Conservation (phyloP, 2,113 vertebrate species). For the Myrmecophaga tridactyla region DNA sequence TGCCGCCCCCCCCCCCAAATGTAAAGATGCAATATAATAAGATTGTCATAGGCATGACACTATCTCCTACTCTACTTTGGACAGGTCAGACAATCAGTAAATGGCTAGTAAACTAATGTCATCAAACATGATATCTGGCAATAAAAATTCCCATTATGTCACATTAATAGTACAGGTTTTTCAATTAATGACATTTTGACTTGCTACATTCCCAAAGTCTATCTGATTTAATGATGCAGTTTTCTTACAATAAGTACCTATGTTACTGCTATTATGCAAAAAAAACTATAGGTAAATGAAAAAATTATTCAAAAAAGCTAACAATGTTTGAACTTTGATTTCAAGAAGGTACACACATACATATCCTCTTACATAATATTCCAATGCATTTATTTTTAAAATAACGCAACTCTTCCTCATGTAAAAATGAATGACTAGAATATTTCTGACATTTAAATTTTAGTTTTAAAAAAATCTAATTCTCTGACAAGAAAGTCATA, state of each 20-base stretch:
- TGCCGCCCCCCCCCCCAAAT: too few species aligned
- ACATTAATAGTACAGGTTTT: slow-evolving; percentile 36
- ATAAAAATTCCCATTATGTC: slow-evolving; percentile 17
- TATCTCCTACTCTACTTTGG: neutral
- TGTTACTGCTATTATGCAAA: neutral
- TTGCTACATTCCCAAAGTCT: slow-evolving; percentile 11
- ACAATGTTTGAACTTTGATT: slow-evolving; percentile 21
- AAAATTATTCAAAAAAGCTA: slow-evolving; percentile 22
- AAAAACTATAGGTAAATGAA: slow-evolving; percentile 22
- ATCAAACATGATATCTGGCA: neutral
- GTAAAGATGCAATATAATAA: neutral
- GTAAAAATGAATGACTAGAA: slow-evolving; percentile 27
- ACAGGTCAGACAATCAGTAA: slow-evolving; percentile 25
- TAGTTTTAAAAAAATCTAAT: neutral
- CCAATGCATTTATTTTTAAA: neutral
- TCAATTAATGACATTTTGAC: slow-evolving; percentile 21
- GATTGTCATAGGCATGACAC: neutral
- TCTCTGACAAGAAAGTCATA: neutral
- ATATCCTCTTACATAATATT: neutral
- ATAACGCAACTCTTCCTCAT: neutral
- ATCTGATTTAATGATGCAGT: neutral
- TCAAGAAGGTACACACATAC: neutral
- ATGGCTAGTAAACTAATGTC: neutral
- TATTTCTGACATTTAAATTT: neutral
- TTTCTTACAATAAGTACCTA: neutral